Evolutionary conservation across 1,140 invertebrate genomes (phyloP).

Genomic region (Bombus cullumanus): DNA sequence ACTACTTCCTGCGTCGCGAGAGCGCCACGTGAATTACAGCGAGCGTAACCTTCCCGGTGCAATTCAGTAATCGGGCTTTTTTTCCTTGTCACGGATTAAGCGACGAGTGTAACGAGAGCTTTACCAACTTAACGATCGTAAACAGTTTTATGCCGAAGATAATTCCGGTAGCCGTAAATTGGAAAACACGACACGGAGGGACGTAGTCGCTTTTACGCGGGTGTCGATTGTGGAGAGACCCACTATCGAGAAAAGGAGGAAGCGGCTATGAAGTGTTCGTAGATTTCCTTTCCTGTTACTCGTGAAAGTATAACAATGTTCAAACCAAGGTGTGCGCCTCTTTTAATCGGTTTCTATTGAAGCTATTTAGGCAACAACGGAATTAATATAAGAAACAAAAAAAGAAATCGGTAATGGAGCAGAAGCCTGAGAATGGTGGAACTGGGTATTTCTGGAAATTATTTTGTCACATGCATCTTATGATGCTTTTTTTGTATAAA

Average conservation of each 20-base stretch:
- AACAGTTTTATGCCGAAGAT: slow-evolving; percentile 42
- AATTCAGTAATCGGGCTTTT: slow-evolving; percentile 38
- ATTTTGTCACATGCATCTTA: too few species aligned
- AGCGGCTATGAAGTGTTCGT: neutral
- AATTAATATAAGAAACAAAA: slow-evolving; percentile 4
- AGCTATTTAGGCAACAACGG: neutral
- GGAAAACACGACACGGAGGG: slow-evolving; percentile 31
- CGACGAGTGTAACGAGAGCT: slow-evolving; percentile 11
- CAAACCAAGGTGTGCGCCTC: neutral
- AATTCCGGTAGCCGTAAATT: slow-evolving; percentile 59
- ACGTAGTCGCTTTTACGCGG: neutral
- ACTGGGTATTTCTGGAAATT: neutral
- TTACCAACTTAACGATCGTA: slow-evolving; percentile 29
- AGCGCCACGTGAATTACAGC: slow-evolving; percentile 39
- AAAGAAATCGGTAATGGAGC: slow-evolving; percentile 9
- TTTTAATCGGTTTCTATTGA: neutral
- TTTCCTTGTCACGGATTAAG: slow-evolving; percentile 19
- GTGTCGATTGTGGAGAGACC: neutral
- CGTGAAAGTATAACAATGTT: neutral
- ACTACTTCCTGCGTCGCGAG: slow-evolving; percentile 39
- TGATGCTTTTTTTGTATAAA: too few species aligned
- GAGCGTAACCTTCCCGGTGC: neutral
- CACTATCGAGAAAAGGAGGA: neutral
- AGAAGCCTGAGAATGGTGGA: neutral
- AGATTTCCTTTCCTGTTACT: neutral